A percentile compares a stretch with the other conserved stretches of the same genome.
Conservation (phyloP, 2,797 vertebrate species). For the Triplophysa bombifrons region DNA sequence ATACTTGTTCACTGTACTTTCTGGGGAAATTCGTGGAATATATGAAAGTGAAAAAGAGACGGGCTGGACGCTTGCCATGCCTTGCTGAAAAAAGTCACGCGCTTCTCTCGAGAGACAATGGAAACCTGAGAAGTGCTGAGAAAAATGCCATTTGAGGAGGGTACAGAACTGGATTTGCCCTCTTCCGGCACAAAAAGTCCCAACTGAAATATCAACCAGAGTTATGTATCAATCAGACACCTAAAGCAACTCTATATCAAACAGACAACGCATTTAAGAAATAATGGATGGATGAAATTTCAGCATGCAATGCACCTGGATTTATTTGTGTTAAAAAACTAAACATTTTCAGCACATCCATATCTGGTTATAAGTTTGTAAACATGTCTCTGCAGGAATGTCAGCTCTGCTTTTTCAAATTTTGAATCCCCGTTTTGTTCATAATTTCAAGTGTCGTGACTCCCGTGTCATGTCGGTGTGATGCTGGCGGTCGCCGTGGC, state of each 20-base stretch:
- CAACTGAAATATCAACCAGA: constrained; percentile 22
- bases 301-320: background rate
- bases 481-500: background rate
- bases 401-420: background rate
- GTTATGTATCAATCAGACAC: background rate
- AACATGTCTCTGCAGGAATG: background rate
- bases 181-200: constrained; percentile 20
- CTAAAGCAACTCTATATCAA: background rate
- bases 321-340: background rate
- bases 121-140: constrained; percentile 23
- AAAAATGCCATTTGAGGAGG: constrained; percentile 39
- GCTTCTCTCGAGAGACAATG: constrained; percentile 38
- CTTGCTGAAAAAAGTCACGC: constrained; percentile 28
- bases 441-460: constrained; percentile 1
- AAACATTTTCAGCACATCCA: too few relatives aligned
- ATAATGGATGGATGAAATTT: background rate
- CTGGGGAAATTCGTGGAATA: constrained; percentile 15
- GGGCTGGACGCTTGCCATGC: constrained; percentile 24
- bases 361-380: background rate
- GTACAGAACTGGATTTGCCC: constrained; percentile 25
- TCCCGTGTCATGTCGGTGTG: background rate
- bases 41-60: constrained; percentile 22
- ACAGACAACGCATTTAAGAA: background rate
- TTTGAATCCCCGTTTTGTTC: constrained; percentile 10
- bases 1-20: constrained; percentile 7